Base-by-base conservation (phyloP, 2,888 invertebrate species). In the Nebria brevicollis region DNA sequence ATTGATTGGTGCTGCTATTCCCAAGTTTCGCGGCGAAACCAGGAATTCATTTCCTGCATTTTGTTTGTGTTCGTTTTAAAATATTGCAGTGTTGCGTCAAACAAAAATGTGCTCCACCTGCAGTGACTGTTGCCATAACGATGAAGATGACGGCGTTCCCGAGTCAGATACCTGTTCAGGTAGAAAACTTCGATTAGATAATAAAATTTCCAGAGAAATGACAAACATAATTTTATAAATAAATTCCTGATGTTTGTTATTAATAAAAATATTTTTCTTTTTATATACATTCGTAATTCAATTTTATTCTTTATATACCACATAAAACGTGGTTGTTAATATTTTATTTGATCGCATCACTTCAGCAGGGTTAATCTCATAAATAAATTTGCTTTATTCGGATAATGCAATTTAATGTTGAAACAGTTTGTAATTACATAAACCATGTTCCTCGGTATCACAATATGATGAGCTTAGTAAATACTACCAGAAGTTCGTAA, bases 81-180 rank as follows among this genome's bases (percentile, higher is more conserved):
- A 75, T 4, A 20, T 70, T 42, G 34, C 42, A 25, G 54, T 54
- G 54, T 73, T 11, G 20, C 7, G 15, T 11, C 26, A 13, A 10
- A 41, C 72, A 20, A 82, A 34, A 75, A 89, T 89, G 89, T 89
- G 89, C 86, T 88, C 89, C 84, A 87, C 88, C 85, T 89, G 89
- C 84, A 88, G 89, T 84, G 86, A 86, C 68, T 89, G 89, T 84
- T 89, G 89, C 85, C 86, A 86, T 83, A 86, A 87, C 82, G 87
- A 86, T 80, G 86, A 87, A 68, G 89, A 89, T 77, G 89, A 89
- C 74, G 86, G 86, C 75, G 82, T 86, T 75, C 85, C 87, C n/a
- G 87, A 88, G 65, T 88, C 88, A 15, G 87, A 87, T 76, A 86
- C 86, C 73, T 88, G 89, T 84, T 89, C 89, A 89, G 89, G 89